Conservation (phyloP, 2,113 vertebrate genomes). For the Anarhynchus alexandrinus region DNA sequence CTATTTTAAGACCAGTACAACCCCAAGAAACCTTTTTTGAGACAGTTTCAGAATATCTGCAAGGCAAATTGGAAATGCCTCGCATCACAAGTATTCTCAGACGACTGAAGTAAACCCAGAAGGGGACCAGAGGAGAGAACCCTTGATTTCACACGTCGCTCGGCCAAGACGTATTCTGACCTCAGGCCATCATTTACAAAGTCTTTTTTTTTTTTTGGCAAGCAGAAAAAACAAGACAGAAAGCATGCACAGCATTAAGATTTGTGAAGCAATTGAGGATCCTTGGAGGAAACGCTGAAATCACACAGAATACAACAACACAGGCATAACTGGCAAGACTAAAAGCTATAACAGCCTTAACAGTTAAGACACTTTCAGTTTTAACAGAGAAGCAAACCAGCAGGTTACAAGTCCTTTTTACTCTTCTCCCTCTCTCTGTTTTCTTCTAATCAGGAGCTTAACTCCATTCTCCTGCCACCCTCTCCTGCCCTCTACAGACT, state of each 20-base stretch:
- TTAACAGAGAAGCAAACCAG: neutral
- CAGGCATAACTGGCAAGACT: neutral
- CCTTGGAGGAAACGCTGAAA: neutral
- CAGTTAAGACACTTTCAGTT: neutral
- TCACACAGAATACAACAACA: neutral
- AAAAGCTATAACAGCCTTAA: neutral
- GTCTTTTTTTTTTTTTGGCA: neutral
- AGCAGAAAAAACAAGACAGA: neutral
- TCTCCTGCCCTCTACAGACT: neutral
- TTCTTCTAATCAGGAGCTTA: neutral
- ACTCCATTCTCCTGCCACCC: neutral
- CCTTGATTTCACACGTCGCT: neutral
- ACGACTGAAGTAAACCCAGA: neutral
- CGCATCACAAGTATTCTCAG: constrained; percentile 2
- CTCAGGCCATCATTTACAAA: neutral
- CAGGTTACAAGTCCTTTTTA: neutral
- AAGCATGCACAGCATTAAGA: neutral
- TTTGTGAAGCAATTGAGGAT: neutral
- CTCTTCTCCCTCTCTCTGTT: neutral
- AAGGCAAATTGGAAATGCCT: constrained; percentile 54
- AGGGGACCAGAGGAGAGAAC: neutral
- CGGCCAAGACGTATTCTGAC: neutral
- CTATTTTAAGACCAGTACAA: constrained; percentile 53
- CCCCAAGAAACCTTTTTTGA: constrained; percentile 41
- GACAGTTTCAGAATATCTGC: constrained; percentile 50